A percentile compares a stretch with the other conserved stretches of the same genome.
These are phyloP conservation scores for Nemotelus nigrinus DNA, from an alignment of 2,888 invertebrate species.

Conservation along the genomic window DNA sequence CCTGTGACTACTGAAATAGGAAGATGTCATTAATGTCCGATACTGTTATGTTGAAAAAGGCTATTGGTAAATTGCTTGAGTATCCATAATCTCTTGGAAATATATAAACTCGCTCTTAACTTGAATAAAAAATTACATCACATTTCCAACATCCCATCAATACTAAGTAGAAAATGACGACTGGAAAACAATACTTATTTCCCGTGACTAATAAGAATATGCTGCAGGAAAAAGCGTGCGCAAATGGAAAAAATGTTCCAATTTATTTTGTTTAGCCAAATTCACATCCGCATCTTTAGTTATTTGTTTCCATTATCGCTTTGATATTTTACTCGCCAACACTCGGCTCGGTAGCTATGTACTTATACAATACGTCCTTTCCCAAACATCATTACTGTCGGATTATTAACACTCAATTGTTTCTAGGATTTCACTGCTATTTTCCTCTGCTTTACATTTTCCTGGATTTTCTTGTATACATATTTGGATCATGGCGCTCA, in stretches of 20 bases:
- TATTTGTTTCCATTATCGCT: slow-evolving; percentile 30
- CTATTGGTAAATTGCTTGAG: no score
- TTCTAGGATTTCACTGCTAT: slow-evolving; percentile 45
- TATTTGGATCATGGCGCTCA: not conserved
- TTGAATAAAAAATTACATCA: no score
- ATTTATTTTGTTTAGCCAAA: slow-evolving; percentile 10
- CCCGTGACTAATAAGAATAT: not conserved
- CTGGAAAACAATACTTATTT: not conserved
- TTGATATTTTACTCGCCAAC: not conserved
- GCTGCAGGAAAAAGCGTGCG: not conserved
- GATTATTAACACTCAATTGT: slow-evolving; percentile 52
- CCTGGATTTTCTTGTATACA: slow-evolving; percentile 6
- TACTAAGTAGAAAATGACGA: no score
- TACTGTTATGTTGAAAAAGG: no score
- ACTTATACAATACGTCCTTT: not conserved
- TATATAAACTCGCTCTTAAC: no score
- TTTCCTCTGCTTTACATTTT: slow-evolving; percentile 24
- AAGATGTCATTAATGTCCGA: no score
- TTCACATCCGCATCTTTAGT: not conserved
- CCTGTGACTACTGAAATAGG: no score
- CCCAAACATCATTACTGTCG: slow-evolving; percentile 49
- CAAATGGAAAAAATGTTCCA: slow-evolving; percentile 15
- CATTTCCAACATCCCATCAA: no score
- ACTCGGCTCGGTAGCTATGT: not conserved
- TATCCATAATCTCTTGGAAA: no score